Base-by-base conservation (phyloP, 2,888 invertebrate genomes). In the Ceramica pisi region DNA sequence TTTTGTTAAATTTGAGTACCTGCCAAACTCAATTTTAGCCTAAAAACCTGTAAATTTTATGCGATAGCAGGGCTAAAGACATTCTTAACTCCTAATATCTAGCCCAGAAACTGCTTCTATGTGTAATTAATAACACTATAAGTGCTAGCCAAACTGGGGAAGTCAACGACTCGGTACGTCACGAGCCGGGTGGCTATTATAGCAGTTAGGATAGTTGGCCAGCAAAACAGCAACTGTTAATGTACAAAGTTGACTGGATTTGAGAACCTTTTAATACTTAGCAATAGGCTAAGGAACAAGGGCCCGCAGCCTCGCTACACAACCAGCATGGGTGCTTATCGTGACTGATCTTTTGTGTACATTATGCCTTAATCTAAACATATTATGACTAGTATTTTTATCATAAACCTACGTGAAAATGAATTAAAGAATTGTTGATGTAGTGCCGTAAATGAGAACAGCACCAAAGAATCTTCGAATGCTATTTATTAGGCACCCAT, bases 151-250 rank as follows among this genome's bases (percentile, higher is more conserved):
- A 70, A 73, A 76, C 51, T 57, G 21, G 50, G 46, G 41, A 62
- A 75, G 73, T 78, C 67, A 78, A 78, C 16, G 67, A 61, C 73
- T 31, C 61, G 0, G 14, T 68, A 44, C 9, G 38, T 63, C 57
- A 55, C 26, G 26, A 16, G 6, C 57, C 74, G 62, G 51, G 5
- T 78, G 61, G 38, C 46, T 38, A 16, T 63, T 46, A 63, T 55
- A 38, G 31, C 14, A 31, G 23, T 68, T 26, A 14, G 12, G 4
- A 41, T 56, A 61, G 44, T 48, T 62, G 14, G 26, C 16, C 50
- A 38, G 7, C 53, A 23, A 77, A 53, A 75, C 50, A 77, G 61
- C 19, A 12, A 23, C 41, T 26, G 19, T 44, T 69, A 56, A 61
- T 74, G 35, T 35, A 56, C 1, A 70, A 63, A 71, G 23, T 51